Conservation (phyloP, 2,888 invertebrate species). For the Kuschelorhynchus macadamiae region DNA sequence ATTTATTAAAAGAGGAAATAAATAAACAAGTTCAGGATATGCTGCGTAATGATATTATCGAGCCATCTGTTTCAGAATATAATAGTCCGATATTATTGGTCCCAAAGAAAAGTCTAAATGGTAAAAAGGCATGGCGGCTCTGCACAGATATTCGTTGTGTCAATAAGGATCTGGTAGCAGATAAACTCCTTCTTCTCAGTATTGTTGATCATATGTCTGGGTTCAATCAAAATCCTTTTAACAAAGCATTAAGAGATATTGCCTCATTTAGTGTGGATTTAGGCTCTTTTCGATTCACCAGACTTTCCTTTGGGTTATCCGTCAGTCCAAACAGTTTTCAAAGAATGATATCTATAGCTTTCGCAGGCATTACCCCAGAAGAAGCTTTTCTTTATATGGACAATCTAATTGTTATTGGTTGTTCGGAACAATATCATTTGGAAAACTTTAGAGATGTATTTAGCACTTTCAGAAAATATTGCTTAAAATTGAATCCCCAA, state of each 20-base stretch:
- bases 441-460: constrained; percentile 16
- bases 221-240: constrained; percentile 2
- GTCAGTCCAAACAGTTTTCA: constrained; percentile 53
- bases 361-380: constrained; percentile 50
- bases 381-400: constrained; percentile 55
- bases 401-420: constrained; percentile 54
- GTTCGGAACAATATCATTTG: constrained; percentile 46
- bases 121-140: constrained; percentile 46
- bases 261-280: constrained; percentile 49
- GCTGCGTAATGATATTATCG: constrained; percentile 38
- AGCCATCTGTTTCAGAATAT: too few species aligned
- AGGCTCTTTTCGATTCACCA: constrained; percentile 50
- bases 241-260: constrained; percentile 28
- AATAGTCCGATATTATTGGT: constrained; percentile 51
- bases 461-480: constrained; percentile 27
- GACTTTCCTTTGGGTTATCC: constrained; percentile 53
- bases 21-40: constrained; percentile 48
- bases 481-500: constrained; percentile 45
- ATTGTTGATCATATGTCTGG: not conserved
- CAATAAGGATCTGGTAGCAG: constrained; percentile 46
- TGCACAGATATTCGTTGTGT: constrained; percentile 46
- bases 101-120: constrained; percentile 41
- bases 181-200: constrained; percentile 18
- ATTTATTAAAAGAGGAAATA: constrained; percentile 49
- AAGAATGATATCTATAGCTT: constrained; percentile 55